Percentiles rank a stretch among this genome's conserved stretches.
These are phyloP conservation scores for Elgaria multicarinata DNA, from an alignment of 2,113 vertebrate genomes.

Conservation along the genomic window DNA sequence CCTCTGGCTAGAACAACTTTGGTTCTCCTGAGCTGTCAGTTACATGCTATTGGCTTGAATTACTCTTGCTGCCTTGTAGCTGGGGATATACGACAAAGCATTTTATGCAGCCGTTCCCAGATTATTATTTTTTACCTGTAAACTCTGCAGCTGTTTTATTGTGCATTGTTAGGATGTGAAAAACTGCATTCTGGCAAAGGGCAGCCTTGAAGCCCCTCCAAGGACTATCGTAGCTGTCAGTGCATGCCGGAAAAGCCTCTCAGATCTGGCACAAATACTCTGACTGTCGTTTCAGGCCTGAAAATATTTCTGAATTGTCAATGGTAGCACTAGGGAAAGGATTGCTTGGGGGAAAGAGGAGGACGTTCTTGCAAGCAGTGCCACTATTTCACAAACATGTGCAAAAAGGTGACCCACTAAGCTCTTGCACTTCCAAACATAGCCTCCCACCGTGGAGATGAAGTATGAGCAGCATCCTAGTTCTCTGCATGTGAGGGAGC, in stretches of 20 bases:
- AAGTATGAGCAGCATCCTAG: background rate
- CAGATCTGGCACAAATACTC: background rate
- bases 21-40: background rate
- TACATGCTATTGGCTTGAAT: background rate
- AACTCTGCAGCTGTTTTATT: background rate
- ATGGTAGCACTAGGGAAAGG: background rate
- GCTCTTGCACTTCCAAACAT: too few species aligned
- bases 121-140: background rate
- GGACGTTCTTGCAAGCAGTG: background rate
- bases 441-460: too few species aligned
- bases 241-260: background rate
- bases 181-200: background rate
- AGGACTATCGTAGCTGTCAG: background rate
- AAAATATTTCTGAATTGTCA: background rate
- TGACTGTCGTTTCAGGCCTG: background rate
- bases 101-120: background rate
- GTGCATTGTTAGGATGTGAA: background rate
- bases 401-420: too few species aligned
- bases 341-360: background rate
- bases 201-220: background rate
- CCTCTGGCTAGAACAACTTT: background rate
- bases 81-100: background rate
- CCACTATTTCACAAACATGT: too few species aligned
- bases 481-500: background rate
- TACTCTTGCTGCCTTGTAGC: background rate